Evolutionary conservation across 2,797 vertebrate species (phyloP), one percentile per base, ranked within the genome.

Genomic region (Cyclura pinguis): DNA sequence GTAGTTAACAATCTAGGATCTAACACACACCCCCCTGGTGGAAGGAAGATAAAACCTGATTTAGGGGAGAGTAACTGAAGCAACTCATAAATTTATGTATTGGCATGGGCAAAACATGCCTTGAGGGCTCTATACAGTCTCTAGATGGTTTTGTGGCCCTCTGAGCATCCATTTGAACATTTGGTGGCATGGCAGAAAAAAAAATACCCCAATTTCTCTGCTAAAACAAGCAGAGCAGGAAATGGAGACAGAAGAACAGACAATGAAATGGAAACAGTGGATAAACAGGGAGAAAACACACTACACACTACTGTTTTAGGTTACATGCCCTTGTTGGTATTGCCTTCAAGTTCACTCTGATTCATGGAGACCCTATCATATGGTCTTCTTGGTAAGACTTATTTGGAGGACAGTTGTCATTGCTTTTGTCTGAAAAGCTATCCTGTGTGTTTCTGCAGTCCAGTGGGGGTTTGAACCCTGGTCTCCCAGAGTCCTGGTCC

Each of bases 1-100:
- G 27, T 91, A 85, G 90, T 76, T 10, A 94, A 92, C 92, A 89
- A 42, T n/a, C 67, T 38, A 29, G 87, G 92, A 57, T 67, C 80
- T 87, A 78, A 94, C 29, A 92, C 0, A 3, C 52, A 1, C 9
- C 9, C 55, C 55, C 55, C 55, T n/a, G 24, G 84, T 73, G 74
- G 89, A 89, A 94, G 73, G 88, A 93, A 95, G 80, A 0, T 90
- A n/a, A 35, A 92, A 82, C 90, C 42, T 77, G 18, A 12, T 73
- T 59, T 84, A 82, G 86, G 69, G 32, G 92, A 3, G 81, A 67
- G 32, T 35, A 90, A 93, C 55, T 92, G 86, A 78, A 88, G 12
- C 52, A 27, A 73, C 13, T 22, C 52, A 72, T 12, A 4, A 42
- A 42, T n/a, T 87, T n/a, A 50, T 64, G 32, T 10, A 47, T 18